phyloP scores from a whole-genome alignment of 2,888 invertebrate species.

The Papilio elwesi region DNA sequence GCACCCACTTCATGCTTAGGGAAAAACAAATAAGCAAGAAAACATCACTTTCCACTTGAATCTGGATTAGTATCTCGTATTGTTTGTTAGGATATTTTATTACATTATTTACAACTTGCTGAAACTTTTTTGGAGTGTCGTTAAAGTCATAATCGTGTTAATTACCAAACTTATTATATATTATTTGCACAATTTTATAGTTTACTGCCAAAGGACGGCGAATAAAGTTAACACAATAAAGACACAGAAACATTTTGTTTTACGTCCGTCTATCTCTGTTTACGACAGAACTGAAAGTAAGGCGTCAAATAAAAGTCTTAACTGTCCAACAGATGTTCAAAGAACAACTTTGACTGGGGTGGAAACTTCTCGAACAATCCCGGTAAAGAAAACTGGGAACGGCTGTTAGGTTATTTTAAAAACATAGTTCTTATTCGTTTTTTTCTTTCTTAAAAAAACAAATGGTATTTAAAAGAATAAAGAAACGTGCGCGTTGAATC shows the following conservation, averaged over 20 bases:
- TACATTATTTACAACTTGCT: slow-evolving; percentile 12
- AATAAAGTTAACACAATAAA: slow-evolving; percentile 19
- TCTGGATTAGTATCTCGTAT: not conserved
- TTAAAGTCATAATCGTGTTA: slow-evolving; percentile 20
- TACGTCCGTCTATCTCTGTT: slow-evolving; percentile 30
- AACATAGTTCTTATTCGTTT: slow-evolving; percentile 22
- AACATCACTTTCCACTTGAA: not conserved
- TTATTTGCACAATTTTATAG: slow-evolving; percentile 5
- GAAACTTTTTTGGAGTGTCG: slow-evolving; percentile 5
- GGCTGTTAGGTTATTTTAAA: slow-evolving; percentile 33
- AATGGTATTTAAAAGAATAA: slow-evolving; percentile 40
- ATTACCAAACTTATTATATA: slow-evolving; percentile 8
- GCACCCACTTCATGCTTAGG: no score
- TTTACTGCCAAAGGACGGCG: slow-evolving; percentile 1
- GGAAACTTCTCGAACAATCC: slow-evolving; percentile 34
- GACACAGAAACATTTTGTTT: slow-evolving; percentile 17
- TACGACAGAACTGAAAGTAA: slow-evolving; percentile 40
- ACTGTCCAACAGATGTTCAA: slow-evolving; percentile 44
- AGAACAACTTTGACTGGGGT: slow-evolving; percentile 33
- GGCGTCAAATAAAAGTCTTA: slow-evolving; percentile 43
- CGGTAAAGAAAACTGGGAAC: slow-evolving; percentile 32
- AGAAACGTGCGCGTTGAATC: slow-evolving; percentile 41
- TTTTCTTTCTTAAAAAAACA: slow-evolving; percentile 1
- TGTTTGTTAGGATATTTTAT: slow-evolving; percentile 10
- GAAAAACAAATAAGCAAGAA: no score